Conservation (phyloP, 2,888 invertebrate genomes). For the Scaptomyza cyrtandrae region DNA sequence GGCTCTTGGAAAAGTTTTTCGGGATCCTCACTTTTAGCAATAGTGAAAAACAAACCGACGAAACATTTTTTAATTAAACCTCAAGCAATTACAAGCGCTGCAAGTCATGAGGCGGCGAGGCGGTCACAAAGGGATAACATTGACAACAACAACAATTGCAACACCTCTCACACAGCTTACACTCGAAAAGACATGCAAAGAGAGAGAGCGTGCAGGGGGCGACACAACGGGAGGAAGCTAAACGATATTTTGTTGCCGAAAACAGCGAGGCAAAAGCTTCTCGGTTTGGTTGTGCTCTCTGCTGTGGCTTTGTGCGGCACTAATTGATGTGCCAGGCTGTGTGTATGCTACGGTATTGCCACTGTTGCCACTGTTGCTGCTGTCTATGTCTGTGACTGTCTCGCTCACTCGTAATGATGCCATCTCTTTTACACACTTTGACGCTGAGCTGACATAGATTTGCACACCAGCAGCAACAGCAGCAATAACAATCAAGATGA, state of each 20-base stretch:
- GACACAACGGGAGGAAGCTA: neutral
- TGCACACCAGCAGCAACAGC: slow-evolving; percentile 41
- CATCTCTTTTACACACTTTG: slow-evolving; percentile 21
- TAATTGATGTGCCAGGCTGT: slow-evolving; percentile 71
- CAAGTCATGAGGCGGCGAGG: slow-evolving; percentile 62
- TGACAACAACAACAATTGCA: slow-evolving; percentile 32
- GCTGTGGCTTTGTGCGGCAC: slow-evolving; percentile 73
- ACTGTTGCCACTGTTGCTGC: slow-evolving; percentile 6
- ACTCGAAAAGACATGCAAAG: slow-evolving; percentile 72
- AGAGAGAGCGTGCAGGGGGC: slow-evolving; percentile 11
- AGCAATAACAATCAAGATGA: slow-evolving; percentile 28
- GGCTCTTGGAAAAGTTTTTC: slow-evolving; percentile 24
- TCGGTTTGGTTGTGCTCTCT: slow-evolving; percentile 18
- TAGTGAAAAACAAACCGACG: slow-evolving; percentile 43
- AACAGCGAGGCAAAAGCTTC: slow-evolving; percentile 24
- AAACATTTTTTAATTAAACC: slow-evolving; percentile 78
- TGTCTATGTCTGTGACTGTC: slow-evolving; percentile 34
- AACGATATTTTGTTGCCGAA: slow-evolving; percentile 41
- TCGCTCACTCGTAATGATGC: slow-evolving; percentile 15
- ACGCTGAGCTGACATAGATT: slow-evolving; percentile 56
- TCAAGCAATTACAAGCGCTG: slow-evolving; percentile 73
- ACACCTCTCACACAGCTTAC: slow-evolving; percentile 73
- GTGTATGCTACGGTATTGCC: slow-evolving; percentile 17
- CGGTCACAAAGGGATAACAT: slow-evolving; percentile 49
- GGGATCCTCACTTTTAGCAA: neutral